These are phyloP conservation scores for Nomia melanderi DNA, from an alignment of 1,140 invertebrate species.

Conservation along the genomic window DNA sequence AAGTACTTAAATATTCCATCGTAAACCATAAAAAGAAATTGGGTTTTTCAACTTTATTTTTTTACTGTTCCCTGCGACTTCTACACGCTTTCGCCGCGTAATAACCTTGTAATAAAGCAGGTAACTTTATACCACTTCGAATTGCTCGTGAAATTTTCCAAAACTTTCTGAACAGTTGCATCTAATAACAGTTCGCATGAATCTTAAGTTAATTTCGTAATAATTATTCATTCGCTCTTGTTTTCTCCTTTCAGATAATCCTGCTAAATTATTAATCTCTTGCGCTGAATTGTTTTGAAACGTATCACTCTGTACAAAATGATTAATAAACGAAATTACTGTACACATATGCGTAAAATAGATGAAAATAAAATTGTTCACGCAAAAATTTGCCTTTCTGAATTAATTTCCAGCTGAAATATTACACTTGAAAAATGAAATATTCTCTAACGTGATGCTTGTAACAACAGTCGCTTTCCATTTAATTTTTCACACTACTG, in stretches of 20 bases:
- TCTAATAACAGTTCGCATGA: not conserved
- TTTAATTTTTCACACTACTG: too few species aligned
- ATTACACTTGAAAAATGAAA: too few species aligned
- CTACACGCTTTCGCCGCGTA: not conserved
- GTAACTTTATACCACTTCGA: not conserved
- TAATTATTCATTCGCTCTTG: not conserved
- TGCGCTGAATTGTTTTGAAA: too few species aligned
- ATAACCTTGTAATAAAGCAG: conserved; percentile 10
- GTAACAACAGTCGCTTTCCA: too few species aligned
- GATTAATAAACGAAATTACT: too few species aligned
- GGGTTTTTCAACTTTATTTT: conserved; percentile 24
- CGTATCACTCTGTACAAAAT: too few species aligned
- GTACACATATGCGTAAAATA: too few species aligned
- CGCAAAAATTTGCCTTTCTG: too few species aligned
- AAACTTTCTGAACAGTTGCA: not conserved
- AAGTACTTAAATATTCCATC: conserved; percentile 32
- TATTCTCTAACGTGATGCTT: too few species aligned
- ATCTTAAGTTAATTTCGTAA: not conserved
- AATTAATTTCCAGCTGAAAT: too few species aligned
- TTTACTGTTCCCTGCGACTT: conserved; percentile 5
- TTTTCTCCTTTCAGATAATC: not conserved
- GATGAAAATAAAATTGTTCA: too few species aligned
- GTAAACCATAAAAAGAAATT: conserved; percentile 33
- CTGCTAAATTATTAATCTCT: too few species aligned
- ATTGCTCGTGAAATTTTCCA: not conserved